Conservation (phyloP, 1,140 invertebrate species). For the Drosophila aff. region DNA sequence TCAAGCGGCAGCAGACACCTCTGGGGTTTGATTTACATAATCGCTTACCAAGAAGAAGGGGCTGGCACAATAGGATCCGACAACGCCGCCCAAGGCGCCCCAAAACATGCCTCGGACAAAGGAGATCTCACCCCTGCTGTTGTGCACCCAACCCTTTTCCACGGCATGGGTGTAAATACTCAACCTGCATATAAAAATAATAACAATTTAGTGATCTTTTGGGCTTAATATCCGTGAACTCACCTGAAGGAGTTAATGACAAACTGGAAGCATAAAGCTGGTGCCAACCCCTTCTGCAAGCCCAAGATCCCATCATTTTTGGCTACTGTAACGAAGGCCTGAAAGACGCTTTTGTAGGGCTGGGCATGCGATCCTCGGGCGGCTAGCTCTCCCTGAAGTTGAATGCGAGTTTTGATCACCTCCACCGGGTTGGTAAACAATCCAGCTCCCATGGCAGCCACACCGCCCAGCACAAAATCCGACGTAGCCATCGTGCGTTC, state of each 20-base stretch:
- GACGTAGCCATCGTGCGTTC: constrained; percentile 64
- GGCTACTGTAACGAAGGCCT: constrained; percentile 88
- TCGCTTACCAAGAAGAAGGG: constrained; percentile 82
- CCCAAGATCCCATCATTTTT: constrained; percentile 88
- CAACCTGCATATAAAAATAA: constrained; percentile 86
- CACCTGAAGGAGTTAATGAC: constrained; percentile 87
- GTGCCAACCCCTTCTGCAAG: constrained; percentile 94
- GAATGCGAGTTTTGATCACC: constrained; percentile 94
- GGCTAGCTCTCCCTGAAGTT: constrained; percentile 94
- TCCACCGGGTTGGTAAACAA: constrained; percentile 91
- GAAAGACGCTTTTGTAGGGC: constrained; percentile 89
- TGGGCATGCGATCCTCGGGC: constrained; percentile 87
- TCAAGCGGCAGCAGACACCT: not conserved
- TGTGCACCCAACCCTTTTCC: constrained; percentile 89
- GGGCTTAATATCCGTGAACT: constrained; percentile 81
- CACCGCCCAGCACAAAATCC: constrained; percentile 85
- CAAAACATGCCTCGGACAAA: constrained; percentile 89
- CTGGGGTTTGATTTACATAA: constrained; percentile 48
- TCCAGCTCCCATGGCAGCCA: constrained; percentile 87
- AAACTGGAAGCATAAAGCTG: constrained; percentile 90
- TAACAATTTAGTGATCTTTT: not conserved
- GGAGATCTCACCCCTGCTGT: constrained; percentile 89
- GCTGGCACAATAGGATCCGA: constrained; percentile 86
- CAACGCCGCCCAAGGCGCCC: constrained; percentile 90
- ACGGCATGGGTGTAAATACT: constrained; percentile 91